These are phyloP conservation scores for Tenebrio molitor DNA, from an alignment of 1,140 invertebrate genomes.

Conservation along the genomic window DNA sequence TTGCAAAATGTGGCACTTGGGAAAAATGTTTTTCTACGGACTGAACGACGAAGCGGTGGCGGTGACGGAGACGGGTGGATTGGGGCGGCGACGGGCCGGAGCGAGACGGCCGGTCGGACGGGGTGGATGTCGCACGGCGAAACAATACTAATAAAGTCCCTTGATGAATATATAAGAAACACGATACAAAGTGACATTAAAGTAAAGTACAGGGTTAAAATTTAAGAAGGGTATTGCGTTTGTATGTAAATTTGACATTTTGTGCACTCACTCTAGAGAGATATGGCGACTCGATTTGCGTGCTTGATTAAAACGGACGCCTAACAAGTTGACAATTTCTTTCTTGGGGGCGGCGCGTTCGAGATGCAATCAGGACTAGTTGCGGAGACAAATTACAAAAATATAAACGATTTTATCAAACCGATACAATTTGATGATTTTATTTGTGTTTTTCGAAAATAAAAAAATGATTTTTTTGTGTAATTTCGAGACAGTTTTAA, in stretches of 20 bases:
- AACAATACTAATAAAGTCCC: conserved; percentile 60
- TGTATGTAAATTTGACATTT: conserved; percentile 48
- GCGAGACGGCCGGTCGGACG: neutral
- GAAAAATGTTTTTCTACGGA: conserved; percentile 55
- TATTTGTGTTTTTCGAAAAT: no score
- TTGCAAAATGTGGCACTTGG: conserved; percentile 57
- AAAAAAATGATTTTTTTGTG: no score
- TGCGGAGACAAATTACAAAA: no score
- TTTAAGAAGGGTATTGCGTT: conserved; percentile 56
- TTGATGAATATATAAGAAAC: conserved; percentile 63
- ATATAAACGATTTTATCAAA: no score
- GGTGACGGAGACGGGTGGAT: conserved; percentile 15
- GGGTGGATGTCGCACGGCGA: conserved; percentile 3
- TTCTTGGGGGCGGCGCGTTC: no score
- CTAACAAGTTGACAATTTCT: no score
- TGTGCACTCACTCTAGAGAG: conserved; percentile 24
- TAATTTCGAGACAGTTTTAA: no score
- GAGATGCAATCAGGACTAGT: no score
- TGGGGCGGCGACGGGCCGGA: neutral
- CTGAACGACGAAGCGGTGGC: conserved; percentile 16
- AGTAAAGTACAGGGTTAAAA: conserved; percentile 59
- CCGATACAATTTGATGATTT: no score
- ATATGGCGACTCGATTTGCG: conserved; percentile 36
- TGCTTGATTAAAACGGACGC: conserved; percentile 34
- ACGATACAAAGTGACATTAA: conserved; percentile 64